Conservation (phyloP, 2,888 invertebrate species). For the Amiota mariae region DNA sequence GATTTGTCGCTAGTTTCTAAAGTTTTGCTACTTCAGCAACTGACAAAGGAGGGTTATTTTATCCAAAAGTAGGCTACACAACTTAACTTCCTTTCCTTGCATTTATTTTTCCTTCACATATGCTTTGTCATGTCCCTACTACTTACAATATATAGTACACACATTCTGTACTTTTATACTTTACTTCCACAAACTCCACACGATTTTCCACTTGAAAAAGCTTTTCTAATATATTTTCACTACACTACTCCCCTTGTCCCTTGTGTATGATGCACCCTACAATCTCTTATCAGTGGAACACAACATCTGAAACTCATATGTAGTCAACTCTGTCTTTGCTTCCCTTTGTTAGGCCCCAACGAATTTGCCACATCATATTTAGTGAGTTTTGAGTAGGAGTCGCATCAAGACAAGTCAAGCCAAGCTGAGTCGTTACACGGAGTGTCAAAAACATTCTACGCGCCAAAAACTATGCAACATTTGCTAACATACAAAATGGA, state of each 20-base stretch:
- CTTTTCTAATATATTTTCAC: constrained; percentile 3
- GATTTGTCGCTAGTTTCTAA: no score
- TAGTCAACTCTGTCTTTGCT: neutral
- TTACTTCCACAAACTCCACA: neutral
- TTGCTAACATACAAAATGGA: no score
- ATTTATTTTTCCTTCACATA: neutral
- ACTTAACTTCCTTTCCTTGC: neutral
- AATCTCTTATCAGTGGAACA: no score
- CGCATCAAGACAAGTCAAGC: neutral
- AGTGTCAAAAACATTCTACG: neutral
- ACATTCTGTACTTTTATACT: no score
- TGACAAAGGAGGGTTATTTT: neutral
- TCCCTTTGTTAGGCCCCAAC: neutral
- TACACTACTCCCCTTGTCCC: no score
- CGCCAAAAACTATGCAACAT: neutral
- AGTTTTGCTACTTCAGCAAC: neutral
- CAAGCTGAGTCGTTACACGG: no score
- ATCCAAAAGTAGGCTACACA: neutral
- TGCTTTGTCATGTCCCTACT: constrained; percentile 5
- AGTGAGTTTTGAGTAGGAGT: neutral
- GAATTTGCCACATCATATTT: neutral
- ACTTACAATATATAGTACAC: no score
- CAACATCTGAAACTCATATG: no score
- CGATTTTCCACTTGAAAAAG: neutral
- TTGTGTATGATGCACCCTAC: no score